These are phyloP conservation scores for Apantesis nais DNA, from an alignment of 2,888 invertebrate genomes.

Conservation along the genomic window DNA sequence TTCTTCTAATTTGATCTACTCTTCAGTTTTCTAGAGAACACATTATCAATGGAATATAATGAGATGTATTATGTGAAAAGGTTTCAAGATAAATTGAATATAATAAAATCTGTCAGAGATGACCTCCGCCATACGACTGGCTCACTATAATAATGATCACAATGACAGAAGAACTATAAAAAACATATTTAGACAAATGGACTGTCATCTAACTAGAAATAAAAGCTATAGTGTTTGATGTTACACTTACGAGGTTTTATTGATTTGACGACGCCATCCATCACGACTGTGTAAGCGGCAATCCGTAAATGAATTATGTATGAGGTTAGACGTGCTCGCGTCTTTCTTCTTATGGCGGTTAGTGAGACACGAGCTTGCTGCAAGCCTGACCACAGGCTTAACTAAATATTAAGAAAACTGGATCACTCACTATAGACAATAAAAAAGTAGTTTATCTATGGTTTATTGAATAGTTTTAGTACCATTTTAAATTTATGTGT, in stretches of 20 bases:
- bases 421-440: neutral
- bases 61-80: neutral
- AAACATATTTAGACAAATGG: constrained; percentile 42
- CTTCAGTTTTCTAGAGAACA: neutral
- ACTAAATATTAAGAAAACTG: constrained; percentile 39
- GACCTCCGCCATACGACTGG: constrained; percentile 15
- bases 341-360: constrained; percentile 64
- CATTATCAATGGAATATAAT: neutral
- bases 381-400: constrained; percentile 27
- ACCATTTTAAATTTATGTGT: neutral
- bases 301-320: constrained; percentile 66
- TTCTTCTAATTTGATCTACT: neutral
- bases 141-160: constrained; percentile 17
- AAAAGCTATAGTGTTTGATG: constrained; percentile 52
- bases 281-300: constrained; percentile 60
- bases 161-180: constrained; percentile 36
- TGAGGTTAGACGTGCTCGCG: constrained; percentile 51
- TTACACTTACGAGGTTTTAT: constrained; percentile 59
- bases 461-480: too few relatives aligned
- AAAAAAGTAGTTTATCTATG: neutral
- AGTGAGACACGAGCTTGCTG: constrained; percentile 57
- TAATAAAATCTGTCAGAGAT: constrained; percentile 11
- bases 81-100: neutral
- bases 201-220: constrained; percentile 41
- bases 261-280: constrained; percentile 63